Percentiles rank a stretch among this genome's conserved stretches.
Evolutionary conservation across 2,888 invertebrate species (phyloP).

Genomic region (Volucella inanis): DNA sequence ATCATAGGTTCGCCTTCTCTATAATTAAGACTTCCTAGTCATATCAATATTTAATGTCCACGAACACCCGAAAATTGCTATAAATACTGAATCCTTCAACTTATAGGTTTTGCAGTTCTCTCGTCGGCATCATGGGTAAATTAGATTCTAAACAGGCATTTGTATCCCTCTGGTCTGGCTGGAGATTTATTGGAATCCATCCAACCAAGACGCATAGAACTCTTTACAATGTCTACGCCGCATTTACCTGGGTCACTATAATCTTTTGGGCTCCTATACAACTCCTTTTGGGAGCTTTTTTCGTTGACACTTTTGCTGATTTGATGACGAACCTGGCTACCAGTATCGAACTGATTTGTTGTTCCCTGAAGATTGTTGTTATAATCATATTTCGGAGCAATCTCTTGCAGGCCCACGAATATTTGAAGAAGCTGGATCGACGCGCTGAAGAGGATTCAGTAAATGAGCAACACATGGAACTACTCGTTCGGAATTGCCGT

Average conservation of each 20-base stretch:
- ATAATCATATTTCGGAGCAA: constrained; percentile 35
- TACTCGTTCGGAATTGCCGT: constrained; percentile 54
- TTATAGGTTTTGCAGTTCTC: not conserved
- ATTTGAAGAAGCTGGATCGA: constrained; percentile 67
- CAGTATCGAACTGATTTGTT: constrained; percentile 64
- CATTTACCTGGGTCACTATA: constrained; percentile 37
- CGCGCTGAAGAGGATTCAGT: constrained; percentile 48
- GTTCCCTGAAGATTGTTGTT: constrained; percentile 62
- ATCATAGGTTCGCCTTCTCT: too few species aligned
- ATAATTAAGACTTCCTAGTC: too few species aligned
- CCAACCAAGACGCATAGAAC: constrained; percentile 52
- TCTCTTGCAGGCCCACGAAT: constrained; percentile 47
- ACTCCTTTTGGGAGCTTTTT: constrained; percentile 44
- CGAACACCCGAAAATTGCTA: not conserved
- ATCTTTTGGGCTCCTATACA: constrained; percentile 50
- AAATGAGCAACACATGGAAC: constrained; percentile 63
- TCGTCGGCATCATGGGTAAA: constrained; percentile 18
- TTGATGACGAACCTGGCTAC: constrained; percentile 72
- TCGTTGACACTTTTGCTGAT: constrained; percentile 59
- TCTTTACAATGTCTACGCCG: constrained; percentile 70
- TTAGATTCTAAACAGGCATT: constrained; percentile 73
- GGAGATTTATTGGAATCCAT: constrained; percentile 74
- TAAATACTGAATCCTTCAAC: constrained; percentile 22
- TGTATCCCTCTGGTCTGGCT: constrained; percentile 71
- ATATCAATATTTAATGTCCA: too few species aligned